These are phyloP conservation scores for Asarcornis scutulata DNA, from an alignment of 2,113 vertebrate species.

Conservation along the genomic window DNA sequence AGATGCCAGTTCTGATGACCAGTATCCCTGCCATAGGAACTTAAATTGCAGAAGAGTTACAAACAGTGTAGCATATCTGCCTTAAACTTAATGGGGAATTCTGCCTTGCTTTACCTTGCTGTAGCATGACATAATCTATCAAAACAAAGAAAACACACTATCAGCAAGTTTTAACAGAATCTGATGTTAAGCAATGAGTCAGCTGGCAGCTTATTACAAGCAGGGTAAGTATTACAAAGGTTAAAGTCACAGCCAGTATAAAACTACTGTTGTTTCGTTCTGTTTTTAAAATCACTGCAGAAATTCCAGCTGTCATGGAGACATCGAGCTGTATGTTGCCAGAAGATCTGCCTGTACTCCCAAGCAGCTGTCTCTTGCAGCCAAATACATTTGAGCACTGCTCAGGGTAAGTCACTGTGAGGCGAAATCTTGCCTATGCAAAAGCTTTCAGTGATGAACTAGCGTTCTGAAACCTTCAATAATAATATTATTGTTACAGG, in stretches of 20 bases:
- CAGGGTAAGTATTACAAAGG: neutral
- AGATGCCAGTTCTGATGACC: neutral
- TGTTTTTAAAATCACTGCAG: neutral
- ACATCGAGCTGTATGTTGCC: neutral
- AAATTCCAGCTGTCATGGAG: neutral
- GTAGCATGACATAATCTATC: neutral
- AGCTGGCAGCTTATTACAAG: neutral
- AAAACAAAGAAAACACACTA: neutral
- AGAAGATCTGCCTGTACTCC: neutral
- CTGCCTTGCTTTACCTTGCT: neutral
- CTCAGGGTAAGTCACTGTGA: neutral
- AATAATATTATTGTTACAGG: neutral
- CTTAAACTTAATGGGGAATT: neutral
- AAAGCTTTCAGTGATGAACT: neutral
- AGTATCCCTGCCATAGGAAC: neutral
- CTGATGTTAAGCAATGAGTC: neutral
- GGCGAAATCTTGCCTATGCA: neutral
- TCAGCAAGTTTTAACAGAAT: constrained; percentile 27
- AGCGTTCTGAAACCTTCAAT: neutral
- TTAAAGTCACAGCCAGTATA: neutral
- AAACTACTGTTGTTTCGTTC: neutral
- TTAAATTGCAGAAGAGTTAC: neutral
- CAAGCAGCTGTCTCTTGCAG: neutral
- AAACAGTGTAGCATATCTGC: neutral
- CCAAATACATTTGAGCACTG: neutral